Percentiles rank a stretch among this genome's conserved stretches.
phyloP scores from a whole-genome alignment of 2,797 vertebrate genomes.

The Eptatretus atami region DNA sequence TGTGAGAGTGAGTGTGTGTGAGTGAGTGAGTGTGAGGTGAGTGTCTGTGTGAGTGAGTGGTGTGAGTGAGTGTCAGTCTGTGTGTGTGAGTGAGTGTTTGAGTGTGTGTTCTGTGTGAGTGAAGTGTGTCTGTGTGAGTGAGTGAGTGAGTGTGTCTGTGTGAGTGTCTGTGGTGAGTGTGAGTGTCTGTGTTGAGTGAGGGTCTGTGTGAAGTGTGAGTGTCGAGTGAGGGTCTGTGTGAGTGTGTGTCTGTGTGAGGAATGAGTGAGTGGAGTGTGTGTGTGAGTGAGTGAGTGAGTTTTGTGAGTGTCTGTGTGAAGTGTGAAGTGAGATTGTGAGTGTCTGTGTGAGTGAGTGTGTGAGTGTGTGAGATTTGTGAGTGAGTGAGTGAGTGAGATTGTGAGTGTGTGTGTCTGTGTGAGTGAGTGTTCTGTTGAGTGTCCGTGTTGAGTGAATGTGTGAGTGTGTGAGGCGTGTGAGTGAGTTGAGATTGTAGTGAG shows the following conservation, averaged over 20 bases:
- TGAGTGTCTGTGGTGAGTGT: neutral
- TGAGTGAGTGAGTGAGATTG: neutral
- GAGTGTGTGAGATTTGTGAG: neutral
- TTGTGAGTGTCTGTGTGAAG: neutral
- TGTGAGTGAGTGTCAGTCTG: neutral
- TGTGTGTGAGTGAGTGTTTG: neutral
- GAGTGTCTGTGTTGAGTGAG: slow-evolving; percentile 2
- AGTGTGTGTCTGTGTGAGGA: neutral
- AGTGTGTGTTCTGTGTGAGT: neutral
- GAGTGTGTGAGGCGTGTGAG: neutral
- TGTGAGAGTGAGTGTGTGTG: neutral
- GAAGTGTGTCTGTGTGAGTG: neutral
- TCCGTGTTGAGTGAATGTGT: neutral
- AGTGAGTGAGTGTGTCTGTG: neutral
- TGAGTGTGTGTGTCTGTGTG: slow-evolving; percentile 1
- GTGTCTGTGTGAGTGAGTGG: neutral
- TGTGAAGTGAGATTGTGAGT: no score
- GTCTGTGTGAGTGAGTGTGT: neutral
- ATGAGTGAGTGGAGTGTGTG: neutral
- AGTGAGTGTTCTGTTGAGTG: neutral
- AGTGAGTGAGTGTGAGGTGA: neutral
- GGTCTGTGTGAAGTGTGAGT: neutral
- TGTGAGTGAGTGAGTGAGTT: neutral
- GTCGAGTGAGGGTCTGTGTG: neutral
- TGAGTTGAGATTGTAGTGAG: slow-evolving; percentile 4